Evolutionary conservation across 2,797 vertebrate genomes (phyloP).

Genomic region (Acanthopagrus latus): DNA sequence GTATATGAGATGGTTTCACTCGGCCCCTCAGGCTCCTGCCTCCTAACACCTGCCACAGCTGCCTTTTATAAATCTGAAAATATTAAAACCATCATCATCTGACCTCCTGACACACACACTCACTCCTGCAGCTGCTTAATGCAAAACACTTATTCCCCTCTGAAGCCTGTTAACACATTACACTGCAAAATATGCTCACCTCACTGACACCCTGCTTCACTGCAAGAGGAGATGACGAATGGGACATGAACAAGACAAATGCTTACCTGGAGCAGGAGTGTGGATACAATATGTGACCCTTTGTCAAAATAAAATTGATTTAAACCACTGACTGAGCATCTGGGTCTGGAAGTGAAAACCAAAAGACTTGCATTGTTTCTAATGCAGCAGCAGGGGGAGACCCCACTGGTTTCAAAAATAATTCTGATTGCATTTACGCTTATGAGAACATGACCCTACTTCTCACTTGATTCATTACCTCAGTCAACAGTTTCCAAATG

Average conservation of each 20-base stretch:
- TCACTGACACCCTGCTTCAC: background rate
- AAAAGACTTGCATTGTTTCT: no score
- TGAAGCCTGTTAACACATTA: constrained; percentile 40
- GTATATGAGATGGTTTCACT: constrained; percentile 9
- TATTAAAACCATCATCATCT: constrained; percentile 48
- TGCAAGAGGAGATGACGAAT: background rate
- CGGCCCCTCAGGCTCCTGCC: constrained; percentile 16
- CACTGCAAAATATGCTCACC: constrained; percentile 18
- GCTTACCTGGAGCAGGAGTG: background rate
- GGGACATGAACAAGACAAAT: constrained; percentile 22
- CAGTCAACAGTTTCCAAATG: no score
- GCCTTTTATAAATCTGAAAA: constrained; percentile 42
- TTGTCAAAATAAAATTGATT: no score
- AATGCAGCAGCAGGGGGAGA: no score
- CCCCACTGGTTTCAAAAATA: no score
- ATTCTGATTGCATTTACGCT: no score
- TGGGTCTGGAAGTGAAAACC: no score
- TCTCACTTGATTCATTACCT: no score
- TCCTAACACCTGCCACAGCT: constrained; percentile 28
- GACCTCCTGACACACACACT: constrained; percentile 54
- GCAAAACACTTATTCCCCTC: constrained; percentile 49
- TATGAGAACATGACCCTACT: no score
- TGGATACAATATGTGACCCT: background rate
- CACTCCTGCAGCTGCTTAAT: constrained; percentile 28
- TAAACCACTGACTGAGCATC: no score